phyloP scores from a whole-genome alignment of 2,888 invertebrate species.

The Acanthococcus lagerstroemiae region DNA sequence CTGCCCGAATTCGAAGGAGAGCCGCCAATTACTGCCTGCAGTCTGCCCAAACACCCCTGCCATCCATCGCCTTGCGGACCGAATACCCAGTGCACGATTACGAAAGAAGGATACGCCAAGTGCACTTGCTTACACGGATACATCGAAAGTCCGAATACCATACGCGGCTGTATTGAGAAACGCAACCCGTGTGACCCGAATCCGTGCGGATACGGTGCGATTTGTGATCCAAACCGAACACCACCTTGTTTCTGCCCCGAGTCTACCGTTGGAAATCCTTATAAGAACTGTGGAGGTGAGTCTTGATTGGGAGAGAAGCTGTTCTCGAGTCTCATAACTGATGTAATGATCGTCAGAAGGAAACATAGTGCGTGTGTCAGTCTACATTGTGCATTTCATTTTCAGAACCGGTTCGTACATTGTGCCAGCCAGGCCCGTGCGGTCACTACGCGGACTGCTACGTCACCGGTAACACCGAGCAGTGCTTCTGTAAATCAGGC shows the following conservation, averaged over 20 bases:
- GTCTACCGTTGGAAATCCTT: conserved; percentile 82
- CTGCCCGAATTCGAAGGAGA: conserved; percentile 61
- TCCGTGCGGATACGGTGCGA: conserved; percentile 76
- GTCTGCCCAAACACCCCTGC: conserved; percentile 40
- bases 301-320: too few species aligned
- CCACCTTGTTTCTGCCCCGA: conserved; percentile 84
- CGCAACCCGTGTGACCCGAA: conserved; percentile 71
- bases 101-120: conserved; percentile 71
- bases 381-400: background rate
- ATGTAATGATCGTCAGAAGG: background rate
- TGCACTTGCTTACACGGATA: conserved; percentile 76
- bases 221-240: conserved; percentile 77
- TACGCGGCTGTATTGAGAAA: conserved; percentile 70
- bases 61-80: conserved; percentile 41
- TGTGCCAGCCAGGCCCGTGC: conserved; percentile 75
- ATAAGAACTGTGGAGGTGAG: conserved; percentile 79
- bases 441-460: conserved; percentile 75
- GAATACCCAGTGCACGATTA: conserved; percentile 44
- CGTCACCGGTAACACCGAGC: conserved; percentile 67
- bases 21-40: conserved; percentile 48
- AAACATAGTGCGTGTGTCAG: background rate
- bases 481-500: conserved; percentile 69
- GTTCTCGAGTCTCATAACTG: background rate
- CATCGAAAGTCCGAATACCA: conserved; percentile 77
- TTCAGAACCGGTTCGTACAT: conserved; percentile 49